phyloP scores from a whole-genome alignment of 92 coral and sea anemone genomes.

The Actinernus sp. region DNA sequence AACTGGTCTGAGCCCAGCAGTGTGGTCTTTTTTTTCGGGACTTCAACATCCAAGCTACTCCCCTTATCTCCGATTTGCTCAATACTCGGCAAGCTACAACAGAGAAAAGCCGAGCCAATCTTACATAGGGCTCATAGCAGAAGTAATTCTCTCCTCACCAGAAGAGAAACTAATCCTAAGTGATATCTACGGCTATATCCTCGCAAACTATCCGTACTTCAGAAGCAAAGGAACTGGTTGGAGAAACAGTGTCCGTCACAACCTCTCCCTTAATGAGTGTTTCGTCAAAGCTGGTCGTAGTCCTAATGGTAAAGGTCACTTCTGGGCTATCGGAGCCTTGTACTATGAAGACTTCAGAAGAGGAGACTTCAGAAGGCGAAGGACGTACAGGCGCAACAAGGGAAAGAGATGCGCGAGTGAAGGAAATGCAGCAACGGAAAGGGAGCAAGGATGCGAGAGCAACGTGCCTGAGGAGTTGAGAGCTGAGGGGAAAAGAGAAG shows the following conservation, averaged over 20 bases:
- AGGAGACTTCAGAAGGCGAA: slow-evolving; percentile 78
- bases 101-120: slow-evolving; percentile 92
- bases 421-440: no score
- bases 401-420: no score
- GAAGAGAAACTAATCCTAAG: slow-evolving; percentile 94
- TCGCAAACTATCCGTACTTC: slow-evolving; percentile 91
- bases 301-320: no score
- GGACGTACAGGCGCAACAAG: slow-evolving; percentile 26
- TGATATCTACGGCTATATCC: slow-evolving; percentile 90
- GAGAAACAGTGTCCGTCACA: no score
- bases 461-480: no score
- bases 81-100: slow-evolving; percentile 1
- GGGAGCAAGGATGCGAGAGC: no score
- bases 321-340: slow-evolving; percentile 88
- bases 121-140: slow-evolving; percentile 92
- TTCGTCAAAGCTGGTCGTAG: slow-evolving; percentile 96
- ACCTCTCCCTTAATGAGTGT: no score
- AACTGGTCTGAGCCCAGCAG: neutral
- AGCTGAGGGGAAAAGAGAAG: no score
- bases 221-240: slow-evolving; percentile 98
- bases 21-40: slow-evolving; percentile 38
- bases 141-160: slow-evolving; percentile 93
- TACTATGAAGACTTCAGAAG: slow-evolving; percentile 86
- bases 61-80: slow-evolving; percentile 6
- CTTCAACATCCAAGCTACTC: slow-evolving; percentile 12